Conservation (phyloP, 1,140 invertebrate genomes). For the Andrena cerasifolii region DNA sequence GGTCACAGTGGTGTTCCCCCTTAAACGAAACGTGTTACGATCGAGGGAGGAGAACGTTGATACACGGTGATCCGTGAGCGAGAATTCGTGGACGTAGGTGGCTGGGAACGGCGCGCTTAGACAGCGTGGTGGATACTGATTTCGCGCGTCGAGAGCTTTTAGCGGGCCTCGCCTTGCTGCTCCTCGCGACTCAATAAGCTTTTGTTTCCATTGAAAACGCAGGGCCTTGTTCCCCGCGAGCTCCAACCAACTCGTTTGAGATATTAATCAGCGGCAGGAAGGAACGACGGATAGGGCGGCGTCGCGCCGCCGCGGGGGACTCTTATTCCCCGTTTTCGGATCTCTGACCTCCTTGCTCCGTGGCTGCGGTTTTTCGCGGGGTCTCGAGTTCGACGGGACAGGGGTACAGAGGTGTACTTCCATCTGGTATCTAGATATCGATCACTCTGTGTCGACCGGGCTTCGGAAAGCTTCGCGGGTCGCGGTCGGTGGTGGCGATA, state of each 20-base stretch:
- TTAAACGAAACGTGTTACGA: not conserved
- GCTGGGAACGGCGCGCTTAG: not conserved
- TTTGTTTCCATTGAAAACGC: slow-evolving; percentile 62
- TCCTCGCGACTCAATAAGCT: slow-evolving; percentile 47
- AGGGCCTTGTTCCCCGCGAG: slow-evolving; percentile 29
- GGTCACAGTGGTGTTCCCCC: no score
- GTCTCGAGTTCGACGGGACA: no score
- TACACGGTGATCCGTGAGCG: no score
- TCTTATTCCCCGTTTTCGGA: no score
- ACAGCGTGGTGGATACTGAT: not conserved
- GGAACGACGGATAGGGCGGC: slow-evolving; percentile 45
- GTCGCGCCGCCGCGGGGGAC: slow-evolving; percentile 26
- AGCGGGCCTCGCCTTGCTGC: not conserved
- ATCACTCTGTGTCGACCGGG: no score
- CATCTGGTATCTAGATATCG: no score
- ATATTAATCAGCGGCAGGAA: slow-evolving; percentile 58
- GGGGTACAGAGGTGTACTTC: no score
- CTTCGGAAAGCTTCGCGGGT: no score
- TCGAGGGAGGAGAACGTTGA: no score
- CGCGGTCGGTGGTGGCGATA: no score
- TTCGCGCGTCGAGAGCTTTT: slow-evolving; percentile 36
- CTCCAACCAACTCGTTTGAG: slow-evolving; percentile 42
- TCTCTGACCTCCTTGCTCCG: no score
- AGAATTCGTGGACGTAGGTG: not conserved
- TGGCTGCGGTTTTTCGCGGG: no score